phyloP scores from a whole-genome alignment of 2,797 vertebrate species.

The Clarias pachynema region DNA sequence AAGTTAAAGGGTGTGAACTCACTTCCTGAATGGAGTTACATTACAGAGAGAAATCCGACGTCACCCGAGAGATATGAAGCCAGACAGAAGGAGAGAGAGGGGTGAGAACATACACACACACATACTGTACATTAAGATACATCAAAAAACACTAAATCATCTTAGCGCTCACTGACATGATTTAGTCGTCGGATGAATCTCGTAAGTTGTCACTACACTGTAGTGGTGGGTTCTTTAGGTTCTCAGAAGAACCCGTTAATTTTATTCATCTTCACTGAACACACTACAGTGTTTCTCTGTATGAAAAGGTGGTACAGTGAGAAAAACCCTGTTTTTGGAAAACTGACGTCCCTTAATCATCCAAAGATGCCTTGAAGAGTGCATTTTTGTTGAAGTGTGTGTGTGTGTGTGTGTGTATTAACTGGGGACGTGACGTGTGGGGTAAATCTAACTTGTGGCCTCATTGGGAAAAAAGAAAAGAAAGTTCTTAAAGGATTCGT shows the following conservation, averaged over 20 bases:
- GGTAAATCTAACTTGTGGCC: neutral
- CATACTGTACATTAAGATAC: neutral
- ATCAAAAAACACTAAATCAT: neutral
- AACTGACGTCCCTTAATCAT: neutral
- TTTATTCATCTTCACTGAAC: neutral
- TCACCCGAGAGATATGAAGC: neutral
- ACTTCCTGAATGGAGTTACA: neutral
- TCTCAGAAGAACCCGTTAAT: neutral
- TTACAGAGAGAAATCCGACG: conserved; percentile 5
- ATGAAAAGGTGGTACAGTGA: neutral
- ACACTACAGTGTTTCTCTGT: neutral
- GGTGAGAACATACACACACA: neutral
- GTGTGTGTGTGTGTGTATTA: neutral
- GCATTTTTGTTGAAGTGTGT: neutral
- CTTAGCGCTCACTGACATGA: neutral
- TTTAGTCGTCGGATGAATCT: neutral
- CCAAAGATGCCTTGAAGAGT: neutral
- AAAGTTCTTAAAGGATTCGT: neutral
- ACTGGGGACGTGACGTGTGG: neutral
- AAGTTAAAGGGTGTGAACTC: conserved; percentile 1
- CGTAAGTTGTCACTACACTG: neutral
- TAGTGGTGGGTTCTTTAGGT: neutral
- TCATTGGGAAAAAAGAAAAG: neutral
- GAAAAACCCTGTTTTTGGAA: neutral
- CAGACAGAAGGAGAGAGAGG: no score